Base-by-base conservation (phyloP, 2,888 invertebrate species). In the Stenoptilia bipunctidactyla region DNA sequence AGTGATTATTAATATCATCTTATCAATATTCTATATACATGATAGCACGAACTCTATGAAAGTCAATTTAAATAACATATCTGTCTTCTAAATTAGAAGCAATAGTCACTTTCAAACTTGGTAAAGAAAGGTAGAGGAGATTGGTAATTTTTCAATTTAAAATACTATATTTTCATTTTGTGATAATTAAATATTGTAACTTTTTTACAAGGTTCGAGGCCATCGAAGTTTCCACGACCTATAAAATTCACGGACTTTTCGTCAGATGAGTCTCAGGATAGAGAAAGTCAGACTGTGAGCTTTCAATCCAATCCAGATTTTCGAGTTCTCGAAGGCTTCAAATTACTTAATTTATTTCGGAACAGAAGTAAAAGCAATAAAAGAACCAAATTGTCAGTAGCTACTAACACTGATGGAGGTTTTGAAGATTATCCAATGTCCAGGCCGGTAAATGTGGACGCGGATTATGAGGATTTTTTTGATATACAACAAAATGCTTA, bases 221-320 rank as follows among this genome's bases (percentile, higher is more conserved):
- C 20, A 20, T 20, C 8, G 8, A 20, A 20, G 20, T 5, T 8
- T 20, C 20, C 20, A 20, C 3, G 63, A 49, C 42, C 69, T 73
- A 34, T 41, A 49, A 30, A 73, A 67, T 53, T 40, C 66, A 53
- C 61, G 5, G 60, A 58, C 9, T 61, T 68, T 39, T 42, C 45
- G 3, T 40, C 47, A 14, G 55, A 56, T 33, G 50, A 62, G 35
- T 52, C 58, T 8, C 20, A 20, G 20, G 20, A 20, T 20, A 8
- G 8, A 4, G 67, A 67, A 48, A 71, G 66, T 40, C 66, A 68
- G 43, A 67, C 68, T 1, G 60, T 80, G 14, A 70, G 53, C 43
- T 79, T 69, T 38, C 69, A 71, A 36, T 66, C 80, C 0, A 69
- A 69, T 34, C 82, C 80, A 33, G 66, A 80, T 50, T 83, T 80